Conservation (phyloP, 2,797 vertebrate genomes). For the Enteromius anoplus region DNA sequence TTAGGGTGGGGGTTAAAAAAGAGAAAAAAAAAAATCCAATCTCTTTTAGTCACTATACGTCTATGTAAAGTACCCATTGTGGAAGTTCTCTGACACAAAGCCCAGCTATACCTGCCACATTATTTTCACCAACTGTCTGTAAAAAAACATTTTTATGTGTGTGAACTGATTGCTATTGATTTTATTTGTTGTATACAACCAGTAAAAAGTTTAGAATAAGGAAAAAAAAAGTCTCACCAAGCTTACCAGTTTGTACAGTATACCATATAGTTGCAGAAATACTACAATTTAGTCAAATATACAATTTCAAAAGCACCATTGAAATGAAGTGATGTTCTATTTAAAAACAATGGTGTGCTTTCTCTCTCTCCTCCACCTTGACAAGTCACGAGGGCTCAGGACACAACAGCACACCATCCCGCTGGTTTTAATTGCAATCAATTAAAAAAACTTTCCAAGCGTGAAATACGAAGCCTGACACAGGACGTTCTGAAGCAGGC, state of each 20-base stretch:
- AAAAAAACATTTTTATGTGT: not conserved
- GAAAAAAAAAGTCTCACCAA: not conserved
- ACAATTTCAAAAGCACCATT: not conserved
- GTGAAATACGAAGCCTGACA: conserved; percentile 77
- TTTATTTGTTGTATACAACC: not conserved
- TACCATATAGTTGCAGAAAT: not conserved
- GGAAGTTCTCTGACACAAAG: not conserved
- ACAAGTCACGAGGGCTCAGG: not conserved
- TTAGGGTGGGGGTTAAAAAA: not conserved
- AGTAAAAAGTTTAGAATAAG: not conserved
- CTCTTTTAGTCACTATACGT: not conserved
- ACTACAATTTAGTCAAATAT: not conserved
- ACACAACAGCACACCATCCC: conserved; percentile 24
- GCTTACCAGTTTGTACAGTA: not conserved
- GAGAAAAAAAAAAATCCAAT: not conserved
- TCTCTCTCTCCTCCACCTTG: conserved; percentile 2
- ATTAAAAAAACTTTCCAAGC: conserved; percentile 79
- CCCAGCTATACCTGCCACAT: not conserved
- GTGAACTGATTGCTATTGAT: conserved; percentile 17
- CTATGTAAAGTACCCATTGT: not conserved
- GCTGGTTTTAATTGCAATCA: conserved; percentile 79
- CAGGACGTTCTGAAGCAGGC: conserved; percentile 37
- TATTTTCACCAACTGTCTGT: not conserved
- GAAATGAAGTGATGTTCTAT: not conserved
- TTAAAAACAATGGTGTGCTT: not conserved